Conservation (phyloP, 2,888 invertebrate species). For the Elgonia sp. region DNA sequence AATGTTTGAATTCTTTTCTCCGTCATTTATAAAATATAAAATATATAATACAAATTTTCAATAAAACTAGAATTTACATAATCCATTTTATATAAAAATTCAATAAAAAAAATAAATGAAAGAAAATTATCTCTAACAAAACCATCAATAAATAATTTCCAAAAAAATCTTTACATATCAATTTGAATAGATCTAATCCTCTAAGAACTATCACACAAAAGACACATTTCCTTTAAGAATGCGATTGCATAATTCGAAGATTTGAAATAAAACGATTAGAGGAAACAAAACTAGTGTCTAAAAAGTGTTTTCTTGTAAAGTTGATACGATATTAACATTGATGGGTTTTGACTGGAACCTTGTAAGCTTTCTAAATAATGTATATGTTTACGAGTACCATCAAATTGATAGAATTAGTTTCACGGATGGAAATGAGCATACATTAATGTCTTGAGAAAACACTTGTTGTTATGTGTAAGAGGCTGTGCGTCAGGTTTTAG, state of each 20-base stretch:
- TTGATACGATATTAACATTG: slow-evolving; percentile 33
- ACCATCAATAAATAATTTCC: background rate
- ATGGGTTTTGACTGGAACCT: slow-evolving; percentile 35
- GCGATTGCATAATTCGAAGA: slow-evolving; percentile 3
- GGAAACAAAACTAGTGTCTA: background rate
- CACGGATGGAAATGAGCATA: slow-evolving; percentile 41
- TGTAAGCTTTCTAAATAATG: slow-evolving; percentile 61
- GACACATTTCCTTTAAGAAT: background rate
- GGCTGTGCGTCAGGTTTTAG: slow-evolving; percentile 67
- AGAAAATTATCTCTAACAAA: no score
- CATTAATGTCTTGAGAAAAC: slow-evolving; percentile 52
- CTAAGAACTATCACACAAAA: background rate
- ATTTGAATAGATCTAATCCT: background rate
- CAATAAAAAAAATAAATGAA: no score
- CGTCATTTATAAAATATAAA: no score
- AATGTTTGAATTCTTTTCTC: no score
- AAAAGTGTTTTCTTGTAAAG: slow-evolving; percentile 43
- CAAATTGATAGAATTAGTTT: slow-evolving; percentile 53
- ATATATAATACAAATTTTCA: no score
- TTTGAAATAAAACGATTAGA: background rate
- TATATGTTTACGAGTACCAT: slow-evolving; percentile 36
- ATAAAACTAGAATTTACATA: no score
- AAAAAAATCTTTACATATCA: background rate
- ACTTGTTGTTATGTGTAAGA: slow-evolving; percentile 49
- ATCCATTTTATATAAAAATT: no score